Conservation (phyloP, 2,113 vertebrate species). For the Archilochus colubris region DNA sequence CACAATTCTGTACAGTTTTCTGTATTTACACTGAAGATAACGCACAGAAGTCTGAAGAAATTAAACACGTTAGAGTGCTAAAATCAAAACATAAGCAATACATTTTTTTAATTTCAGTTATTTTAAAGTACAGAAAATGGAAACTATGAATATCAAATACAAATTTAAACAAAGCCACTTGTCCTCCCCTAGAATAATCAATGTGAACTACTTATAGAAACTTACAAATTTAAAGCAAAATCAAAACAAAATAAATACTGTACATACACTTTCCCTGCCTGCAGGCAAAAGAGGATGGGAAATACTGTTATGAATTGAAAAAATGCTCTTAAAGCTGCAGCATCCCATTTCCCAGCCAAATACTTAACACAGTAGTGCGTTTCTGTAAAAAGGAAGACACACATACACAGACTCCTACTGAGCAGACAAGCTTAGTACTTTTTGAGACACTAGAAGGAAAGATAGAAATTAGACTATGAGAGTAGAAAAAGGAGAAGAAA, state of each 20-base stretch:
- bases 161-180: slow-evolving; percentile 83
- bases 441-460: slow-evolving; percentile 69
- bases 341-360: slow-evolving; percentile 81
- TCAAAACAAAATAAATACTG: slow-evolving; percentile 85
- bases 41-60: slow-evolving; percentile 69
- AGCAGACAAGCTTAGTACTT: slow-evolving; percentile 70
- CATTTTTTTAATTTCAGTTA: slow-evolving; percentile 83
- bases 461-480: slow-evolving; percentile 68
- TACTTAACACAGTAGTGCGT: slow-evolving; percentile 75
- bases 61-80: slow-evolving; percentile 75
- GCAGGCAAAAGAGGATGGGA: slow-evolving; percentile 85
- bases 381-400: slow-evolving; percentile 75
- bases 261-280: slow-evolving; percentile 85
- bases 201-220: slow-evolving; percentile 81
- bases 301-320: slow-evolving; percentile 78
- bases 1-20: neutral
- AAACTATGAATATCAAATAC: slow-evolving; percentile 82
- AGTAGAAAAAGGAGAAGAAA: slow-evolving; percentile 73
- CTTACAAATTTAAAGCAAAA: slow-evolving; percentile 82
- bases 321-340: slow-evolving; percentile 82
- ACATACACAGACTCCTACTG: slow-evolving; percentile 68
- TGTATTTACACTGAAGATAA: slow-evolving; percentile 49
- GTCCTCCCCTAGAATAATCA: slow-evolving; percentile 76
- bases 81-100: slow-evolving; percentile 82
- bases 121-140: slow-evolving; percentile 83